Conservation (phyloP, 2,888 invertebrate genomes). For the Drosophila barbarae region DNA sequence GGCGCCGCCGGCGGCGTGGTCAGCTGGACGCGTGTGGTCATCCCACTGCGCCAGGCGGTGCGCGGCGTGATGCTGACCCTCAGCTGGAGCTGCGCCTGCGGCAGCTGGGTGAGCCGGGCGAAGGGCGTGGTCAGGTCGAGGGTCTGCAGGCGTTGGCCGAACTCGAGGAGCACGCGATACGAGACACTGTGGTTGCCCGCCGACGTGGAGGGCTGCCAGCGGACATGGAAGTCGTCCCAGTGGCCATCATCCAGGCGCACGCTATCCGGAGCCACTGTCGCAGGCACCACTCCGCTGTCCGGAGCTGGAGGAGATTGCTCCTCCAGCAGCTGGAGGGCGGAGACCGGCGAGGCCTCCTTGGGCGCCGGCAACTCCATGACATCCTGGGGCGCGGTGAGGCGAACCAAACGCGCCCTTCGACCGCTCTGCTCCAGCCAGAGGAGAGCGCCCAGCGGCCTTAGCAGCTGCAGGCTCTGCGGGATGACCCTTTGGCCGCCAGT, state of each 20-base stretch:
- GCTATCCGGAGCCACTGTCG: conserved; percentile 84
- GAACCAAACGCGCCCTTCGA: conserved; percentile 31
- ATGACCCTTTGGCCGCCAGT: conserved; percentile 5
- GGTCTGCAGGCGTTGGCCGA: conserved; percentile 47
- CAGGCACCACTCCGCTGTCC: conserved; percentile 86
- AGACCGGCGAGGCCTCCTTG: conserved; percentile 62
- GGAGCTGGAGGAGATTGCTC: conserved; percentile 20
- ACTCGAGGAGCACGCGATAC: conserved; percentile 81
- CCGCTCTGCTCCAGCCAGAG: conserved; percentile 90
- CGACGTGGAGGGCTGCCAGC: conserved; percentile 87
- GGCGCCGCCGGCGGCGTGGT: conserved; percentile 91
- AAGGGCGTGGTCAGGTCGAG: conserved; percentile 74
- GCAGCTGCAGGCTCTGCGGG: conserved; percentile 53
- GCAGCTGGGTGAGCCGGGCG: conserved; percentile 76
- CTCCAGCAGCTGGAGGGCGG: conserved; percentile 47
- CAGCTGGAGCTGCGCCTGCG: conserved; percentile 85
- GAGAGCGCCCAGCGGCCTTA: conserved; percentile 84
- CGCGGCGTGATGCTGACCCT: conserved; percentile 88
- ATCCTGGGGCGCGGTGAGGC: conserved; percentile 5
- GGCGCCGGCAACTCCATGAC: conserved; percentile 80
- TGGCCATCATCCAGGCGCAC: conserved; percentile 85
- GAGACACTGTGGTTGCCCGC: conserved; percentile 90
- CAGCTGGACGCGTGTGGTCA: conserved; percentile 83
- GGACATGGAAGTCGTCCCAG: conserved; percentile 90
- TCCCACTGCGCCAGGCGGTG: conserved; percentile 91